Conservation (phyloP, 2,888 invertebrate species). For the Mythimna impura region DNA sequence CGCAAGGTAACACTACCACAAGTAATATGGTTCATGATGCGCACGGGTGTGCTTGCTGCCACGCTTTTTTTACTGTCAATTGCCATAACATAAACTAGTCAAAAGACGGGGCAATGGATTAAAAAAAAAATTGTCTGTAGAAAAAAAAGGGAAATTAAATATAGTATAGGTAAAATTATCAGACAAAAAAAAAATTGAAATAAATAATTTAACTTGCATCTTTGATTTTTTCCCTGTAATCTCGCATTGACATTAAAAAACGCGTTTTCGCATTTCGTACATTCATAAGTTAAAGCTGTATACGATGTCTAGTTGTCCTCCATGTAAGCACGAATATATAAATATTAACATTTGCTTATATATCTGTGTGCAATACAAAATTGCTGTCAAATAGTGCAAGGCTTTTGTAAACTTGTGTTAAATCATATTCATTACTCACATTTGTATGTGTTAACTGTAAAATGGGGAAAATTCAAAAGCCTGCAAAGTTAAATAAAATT, state of each 20-base stretch:
- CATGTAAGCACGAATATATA: constrained; percentile 51
- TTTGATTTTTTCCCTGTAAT: not conserved
- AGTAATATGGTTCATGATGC: constrained; percentile 72
- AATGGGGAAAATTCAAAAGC: constrained; percentile 25
- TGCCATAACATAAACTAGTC: not conserved
- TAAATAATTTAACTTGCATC: too few relatives aligned
- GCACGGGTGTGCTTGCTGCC: constrained; percentile 40
- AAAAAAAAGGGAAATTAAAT: not conserved
- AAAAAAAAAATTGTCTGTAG: not conserved
- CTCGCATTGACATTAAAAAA: constrained; percentile 54
- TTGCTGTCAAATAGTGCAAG: constrained; percentile 66
- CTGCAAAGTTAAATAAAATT: not conserved
- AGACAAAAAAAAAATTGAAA: not conserved
- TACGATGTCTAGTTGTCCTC: constrained; percentile 45
- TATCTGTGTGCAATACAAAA: constrained; percentile 64
- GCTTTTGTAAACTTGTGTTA: constrained; percentile 46
- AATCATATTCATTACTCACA: constrained; percentile 19
- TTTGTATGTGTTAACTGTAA: constrained; percentile 23
- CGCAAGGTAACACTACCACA: constrained; percentile 64
- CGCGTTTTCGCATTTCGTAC: constrained; percentile 42
- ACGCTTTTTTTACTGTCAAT: constrained; percentile 50
- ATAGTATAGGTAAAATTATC: not conserved
- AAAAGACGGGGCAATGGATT: not conserved
- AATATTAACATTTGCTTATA: constrained; percentile 55
- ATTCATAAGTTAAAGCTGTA: constrained; percentile 34